Evolutionary conservation across 2,797 vertebrate species (phyloP).

Genomic region (Simalia tracyae): DNA sequence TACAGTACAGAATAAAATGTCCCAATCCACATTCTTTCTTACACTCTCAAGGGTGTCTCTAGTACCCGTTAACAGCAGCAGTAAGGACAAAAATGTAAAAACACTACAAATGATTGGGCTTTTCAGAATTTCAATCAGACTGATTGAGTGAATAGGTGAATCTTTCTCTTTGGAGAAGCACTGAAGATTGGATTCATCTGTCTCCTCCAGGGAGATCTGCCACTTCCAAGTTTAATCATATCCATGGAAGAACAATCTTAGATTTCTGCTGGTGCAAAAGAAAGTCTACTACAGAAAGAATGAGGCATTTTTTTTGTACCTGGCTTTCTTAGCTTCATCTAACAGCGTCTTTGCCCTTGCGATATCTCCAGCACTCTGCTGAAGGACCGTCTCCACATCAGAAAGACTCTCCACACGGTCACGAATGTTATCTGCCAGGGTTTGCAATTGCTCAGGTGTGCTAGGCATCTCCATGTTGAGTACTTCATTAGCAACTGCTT

Average conservation of each 20-base stretch:
- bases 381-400: conserved; percentile 87
- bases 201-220: not conserved
- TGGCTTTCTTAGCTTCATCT: conserved; percentile 86
- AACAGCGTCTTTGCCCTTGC: conserved; percentile 86
- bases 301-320: conserved; percentile 68
- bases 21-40: not conserved
- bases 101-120: not conserved
- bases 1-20: not conserved
- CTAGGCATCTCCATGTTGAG: conserved; percentile 96
- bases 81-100: not conserved
- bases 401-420: conserved; percentile 89
- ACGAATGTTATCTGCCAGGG: conserved; percentile 88
- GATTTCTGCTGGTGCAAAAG: not conserved
- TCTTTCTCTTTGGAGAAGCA: not conserved
- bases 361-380: conserved; percentile 88
- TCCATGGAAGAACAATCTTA: not conserved
- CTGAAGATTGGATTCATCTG: not conserved
- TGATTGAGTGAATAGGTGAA: not conserved
- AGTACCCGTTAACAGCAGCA: not conserved
- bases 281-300: not conserved
- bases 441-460: conserved; percentile 88
- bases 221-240: not conserved
- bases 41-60: not conserved
- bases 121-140: not conserved
- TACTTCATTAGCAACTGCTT: conserved; percentile 92